These are phyloP conservation scores for Tetramorium bicarinatum DNA, from an alignment of 2,888 invertebrate genomes.

Conservation along the genomic window DNA sequence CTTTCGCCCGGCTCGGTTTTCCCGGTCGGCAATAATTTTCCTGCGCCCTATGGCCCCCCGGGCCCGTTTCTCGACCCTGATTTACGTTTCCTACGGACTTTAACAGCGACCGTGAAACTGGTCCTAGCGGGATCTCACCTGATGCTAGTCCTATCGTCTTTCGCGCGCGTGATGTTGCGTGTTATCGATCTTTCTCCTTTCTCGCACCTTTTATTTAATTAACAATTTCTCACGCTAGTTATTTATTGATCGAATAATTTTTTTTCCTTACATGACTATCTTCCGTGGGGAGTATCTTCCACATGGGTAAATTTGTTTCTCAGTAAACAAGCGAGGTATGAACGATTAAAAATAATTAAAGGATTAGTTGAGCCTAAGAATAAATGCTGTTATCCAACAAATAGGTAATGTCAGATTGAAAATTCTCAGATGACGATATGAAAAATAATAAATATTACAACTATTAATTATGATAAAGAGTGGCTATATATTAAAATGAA, in stretches of 20 bases:
- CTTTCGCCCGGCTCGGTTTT: constrained; percentile 40
- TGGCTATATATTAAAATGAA: not conserved
- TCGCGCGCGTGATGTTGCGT: constrained; percentile 25
- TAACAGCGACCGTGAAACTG: constrained; percentile 51
- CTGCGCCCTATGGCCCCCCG: not conserved
- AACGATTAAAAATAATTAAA: constrained; percentile 30
- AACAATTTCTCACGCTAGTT: constrained; percentile 27
- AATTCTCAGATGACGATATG: not conserved
- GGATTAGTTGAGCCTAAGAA: constrained; percentile 6
- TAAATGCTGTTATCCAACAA: constrained; percentile 5
- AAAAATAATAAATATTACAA: constrained; percentile 11
- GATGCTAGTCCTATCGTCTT: constrained; percentile 42
- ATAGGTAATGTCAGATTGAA: not conserved
- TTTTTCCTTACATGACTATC: constrained; percentile 9
- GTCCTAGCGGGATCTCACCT: constrained; percentile 40
- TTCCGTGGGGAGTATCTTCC: constrained; percentile 15
- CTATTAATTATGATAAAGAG: not conserved
- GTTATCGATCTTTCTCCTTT: constrained; percentile 35
- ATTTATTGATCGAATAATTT: constrained; percentile 1
- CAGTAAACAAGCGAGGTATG: constrained; percentile 22
- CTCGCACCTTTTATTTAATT: constrained; percentile 41
- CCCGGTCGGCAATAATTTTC: constrained; percentile 33
- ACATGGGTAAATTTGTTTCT: constrained; percentile 5
- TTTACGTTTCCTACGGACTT: constrained; percentile 51
- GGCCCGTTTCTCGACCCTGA: constrained; percentile 35